A percentile compares a stretch with the other conserved stretches of the same genome.
These are phyloP conservation scores for Pipistrellus nathusii DNA, from an alignment of 2,797 vertebrate genomes.

Conservation along the genomic window DNA sequence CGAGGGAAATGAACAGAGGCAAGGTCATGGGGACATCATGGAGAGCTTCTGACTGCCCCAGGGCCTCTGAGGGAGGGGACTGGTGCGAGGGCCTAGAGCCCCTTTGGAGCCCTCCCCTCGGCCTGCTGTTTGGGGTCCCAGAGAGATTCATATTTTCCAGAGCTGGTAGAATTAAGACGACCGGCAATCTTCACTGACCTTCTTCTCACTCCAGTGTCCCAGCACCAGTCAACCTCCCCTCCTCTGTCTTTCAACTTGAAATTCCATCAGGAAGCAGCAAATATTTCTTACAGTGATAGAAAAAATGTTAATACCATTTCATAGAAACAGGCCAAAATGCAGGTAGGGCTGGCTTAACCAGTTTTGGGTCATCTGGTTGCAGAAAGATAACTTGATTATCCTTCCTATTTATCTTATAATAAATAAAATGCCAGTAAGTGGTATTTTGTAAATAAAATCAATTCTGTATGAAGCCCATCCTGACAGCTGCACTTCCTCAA, in stretches of 20 bases:
- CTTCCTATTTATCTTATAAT: background rate
- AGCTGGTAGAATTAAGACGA: background rate
- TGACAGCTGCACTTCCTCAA: background rate
- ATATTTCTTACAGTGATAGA: background rate
- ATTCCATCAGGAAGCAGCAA: background rate
- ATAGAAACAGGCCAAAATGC: background rate
- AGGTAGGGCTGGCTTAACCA: background rate
- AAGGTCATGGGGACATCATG: background rate
- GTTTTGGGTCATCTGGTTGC: background rate
- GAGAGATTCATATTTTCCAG: background rate
- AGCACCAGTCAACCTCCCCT: background rate
- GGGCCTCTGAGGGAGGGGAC: rapidly evolving
- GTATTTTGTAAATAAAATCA: background rate
- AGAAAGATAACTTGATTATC: background rate
- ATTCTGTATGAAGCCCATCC: background rate
- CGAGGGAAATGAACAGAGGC: background rate
- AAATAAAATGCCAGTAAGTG: background rate
- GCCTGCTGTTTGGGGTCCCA: background rate
- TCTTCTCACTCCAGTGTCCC: background rate
- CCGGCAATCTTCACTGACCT: background rate
- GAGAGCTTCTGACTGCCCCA: background rate
- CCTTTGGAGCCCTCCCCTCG: background rate
- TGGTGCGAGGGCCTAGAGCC: background rate
- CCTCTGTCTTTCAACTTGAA: background rate
- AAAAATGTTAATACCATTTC: background rate